Conservation (phyloP, 2,888 invertebrate genomes). For the Dolichopus griseipennis region DNA sequence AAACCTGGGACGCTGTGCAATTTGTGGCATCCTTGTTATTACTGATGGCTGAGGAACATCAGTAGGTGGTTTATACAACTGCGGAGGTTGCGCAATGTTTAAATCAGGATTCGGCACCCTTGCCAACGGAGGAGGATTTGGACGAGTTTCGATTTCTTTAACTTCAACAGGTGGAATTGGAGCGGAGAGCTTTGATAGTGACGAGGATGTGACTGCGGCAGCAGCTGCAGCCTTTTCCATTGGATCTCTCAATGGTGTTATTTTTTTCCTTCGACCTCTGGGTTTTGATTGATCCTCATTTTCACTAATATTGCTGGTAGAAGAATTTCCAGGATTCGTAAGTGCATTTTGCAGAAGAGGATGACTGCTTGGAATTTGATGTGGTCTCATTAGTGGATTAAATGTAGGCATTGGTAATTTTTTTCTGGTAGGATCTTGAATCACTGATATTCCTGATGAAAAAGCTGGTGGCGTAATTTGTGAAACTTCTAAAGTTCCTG, state of each 20-base stretch:
- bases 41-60: constrained; percentile 47
- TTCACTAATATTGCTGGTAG: constrained; percentile 24
- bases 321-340: constrained; percentile 37
- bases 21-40: constrained; percentile 54
- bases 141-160: constrained; percentile 14
- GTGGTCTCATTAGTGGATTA: constrained; percentile 38
- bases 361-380: constrained; percentile 24
- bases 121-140: constrained; percentile 15
- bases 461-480: constrained; percentile 26
- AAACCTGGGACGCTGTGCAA: constrained; percentile 23
- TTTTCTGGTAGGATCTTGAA: constrained; percentile 41
- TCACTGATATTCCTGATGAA: constrained; percentile 36
- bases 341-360: constrained; percentile 36
- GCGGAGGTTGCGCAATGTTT: constrained; percentile 45
- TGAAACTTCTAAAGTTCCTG: constrained; percentile 9
- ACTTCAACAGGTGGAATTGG: constrained; percentile 16
- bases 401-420: constrained; percentile 40
- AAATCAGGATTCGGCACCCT: constrained; percentile 26
- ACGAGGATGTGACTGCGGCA: constrained; percentile 40
- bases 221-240: constrained; percentile 46
- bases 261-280: constrained; percentile 42
- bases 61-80: constrained; percentile 45
- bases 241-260: constrained; percentile 41
- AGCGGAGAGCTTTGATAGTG: constrained; percentile 13
- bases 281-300: constrained; percentile 29